These are phyloP conservation scores for Neoarius graeffei DNA, from an alignment of 2,113 vertebrate species.

Conservation along the genomic window DNA sequence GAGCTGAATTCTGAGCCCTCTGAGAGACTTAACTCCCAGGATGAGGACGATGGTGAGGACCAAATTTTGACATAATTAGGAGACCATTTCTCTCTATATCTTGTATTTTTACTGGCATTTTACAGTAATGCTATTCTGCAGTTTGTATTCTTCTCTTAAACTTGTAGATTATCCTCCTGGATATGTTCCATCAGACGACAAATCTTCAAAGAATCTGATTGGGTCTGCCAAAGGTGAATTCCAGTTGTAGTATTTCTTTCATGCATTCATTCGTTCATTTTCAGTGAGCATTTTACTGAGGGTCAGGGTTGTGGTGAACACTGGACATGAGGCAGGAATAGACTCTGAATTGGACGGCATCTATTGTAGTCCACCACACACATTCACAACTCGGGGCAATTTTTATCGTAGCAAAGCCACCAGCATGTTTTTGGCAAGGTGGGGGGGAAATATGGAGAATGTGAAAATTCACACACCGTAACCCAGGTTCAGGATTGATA, in stretches of 20 bases:
- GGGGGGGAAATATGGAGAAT: neutral
- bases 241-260: constrained; percentile 21
- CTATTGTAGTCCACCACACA: neutral
- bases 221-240: constrained; percentile 91
- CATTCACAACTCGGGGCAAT: neutral
- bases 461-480: neutral
- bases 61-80: neutral
- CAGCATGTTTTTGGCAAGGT: neutral
- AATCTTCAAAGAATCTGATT: constrained; percentile 88
- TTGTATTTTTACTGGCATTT: neutral
- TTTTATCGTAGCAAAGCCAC: neutral
- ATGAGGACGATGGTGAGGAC: constrained; percentile 87
- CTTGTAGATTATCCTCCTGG: constrained; percentile 84
- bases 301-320: neutral
- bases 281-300: neutral
- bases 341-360: neutral
- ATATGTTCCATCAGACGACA: constrained; percentile 80
- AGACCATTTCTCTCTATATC: no score
- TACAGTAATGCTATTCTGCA: neutral
- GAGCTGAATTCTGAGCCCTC: constrained; percentile 91
- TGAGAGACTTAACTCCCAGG: constrained; percentile 85
- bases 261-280: constrained; percentile 1
- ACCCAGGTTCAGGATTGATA: neutral
- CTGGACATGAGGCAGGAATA: no score
- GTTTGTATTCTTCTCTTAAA: constrained; percentile 26